Percentiles rank a stretch among this genome's conserved stretches.
Evolutionary conservation across 2,888 invertebrate genomes (phyloP).

Genomic region (Tipula helvola): DNA sequence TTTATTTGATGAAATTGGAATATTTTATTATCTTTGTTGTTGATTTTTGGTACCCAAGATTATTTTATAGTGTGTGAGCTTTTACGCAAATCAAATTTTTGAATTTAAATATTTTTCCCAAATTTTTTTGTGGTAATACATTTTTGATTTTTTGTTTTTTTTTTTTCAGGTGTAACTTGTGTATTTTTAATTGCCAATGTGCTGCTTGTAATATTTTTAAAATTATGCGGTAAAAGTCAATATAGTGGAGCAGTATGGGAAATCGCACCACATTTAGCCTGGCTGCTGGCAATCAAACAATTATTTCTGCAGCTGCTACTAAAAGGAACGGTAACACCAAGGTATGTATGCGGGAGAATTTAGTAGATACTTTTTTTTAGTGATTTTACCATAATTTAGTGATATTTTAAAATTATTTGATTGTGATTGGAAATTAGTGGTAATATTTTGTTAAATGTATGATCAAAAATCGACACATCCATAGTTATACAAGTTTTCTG

Average conservation of each 20-base stretch:
- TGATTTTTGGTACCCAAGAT: neutral
- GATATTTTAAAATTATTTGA: no score
- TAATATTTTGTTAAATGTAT: no score
- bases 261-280: constrained; percentile 45
- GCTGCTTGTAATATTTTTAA: constrained; percentile 22
- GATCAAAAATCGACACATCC: no score
- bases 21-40: neutral
- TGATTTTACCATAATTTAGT: neutral
- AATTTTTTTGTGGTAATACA: neutral
- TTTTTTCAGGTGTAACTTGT: constrained; percentile 27
- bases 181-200: constrained; percentile 32
- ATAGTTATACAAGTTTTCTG: no score
- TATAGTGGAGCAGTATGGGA: constrained; percentile 34
- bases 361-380: neutral
- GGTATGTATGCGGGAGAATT: no score
- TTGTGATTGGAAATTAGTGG: no score
- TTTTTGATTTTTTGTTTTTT: neutral
- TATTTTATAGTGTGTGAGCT: no score
- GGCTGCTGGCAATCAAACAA: constrained; percentile 48
- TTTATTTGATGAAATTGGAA: neutral
- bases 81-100: no score
- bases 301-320: constrained; percentile 48
- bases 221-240: constrained; percentile 26
- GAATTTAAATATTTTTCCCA: neutral
- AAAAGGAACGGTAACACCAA: constrained; percentile 38